Base-by-base conservation (phyloP, 2,888 invertebrate species). In the Thymelicus lineola region DNA sequence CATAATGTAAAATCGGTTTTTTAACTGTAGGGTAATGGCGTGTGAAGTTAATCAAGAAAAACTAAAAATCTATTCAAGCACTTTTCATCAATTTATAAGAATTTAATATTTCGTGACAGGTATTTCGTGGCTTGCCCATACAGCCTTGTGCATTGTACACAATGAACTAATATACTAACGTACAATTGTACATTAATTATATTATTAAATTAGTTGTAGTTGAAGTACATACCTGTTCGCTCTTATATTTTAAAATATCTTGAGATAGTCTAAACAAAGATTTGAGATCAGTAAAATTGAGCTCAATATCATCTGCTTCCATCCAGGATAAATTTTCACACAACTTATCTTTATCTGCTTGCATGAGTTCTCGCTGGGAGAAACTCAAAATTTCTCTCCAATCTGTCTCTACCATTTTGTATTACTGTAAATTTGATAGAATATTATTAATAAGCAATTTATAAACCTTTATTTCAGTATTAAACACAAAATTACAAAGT, bases 161-260 rank as follows among this genome's bases (percentile, higher is more conserved):
- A n/a, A n/a, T n/a, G n/a, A n/a, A n/a, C n/a, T 17, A 53, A 42
- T 15, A 38, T 28, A 57, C n/a, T n/a, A 28, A 57, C 9, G 7
- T 35, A 1, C 1, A 53, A 35, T 7, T 35, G 9, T 38, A 38
- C 7, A 36, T 36, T 6, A 36, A 38, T 38, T 1, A 38, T 38
- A 38, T 38, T 7, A 38, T 38, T 38, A 28, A 35, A 35, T n/a
- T 60, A 45, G 42, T 10, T 20, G 20, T 20, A 20, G 20, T 20
- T 20, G 20, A 20, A 20, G 17, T 7, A 45, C 60, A 20, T 89
- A 95, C 95, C 94, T 96, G 96, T 86, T 96, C 96, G 72, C 94
- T 95, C 89, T 96, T 96, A 75, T 94, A 95, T 79, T 95, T 95
- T 60, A 96, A 82, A 77, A 96, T 94, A 86, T 96, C 96, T 82